A percentile compares a stretch with the other conserved stretches of the same genome.
Evolutionary conservation across 2,797 vertebrate species (phyloP).

Genomic region (Eidolon dupreanum): DNA sequence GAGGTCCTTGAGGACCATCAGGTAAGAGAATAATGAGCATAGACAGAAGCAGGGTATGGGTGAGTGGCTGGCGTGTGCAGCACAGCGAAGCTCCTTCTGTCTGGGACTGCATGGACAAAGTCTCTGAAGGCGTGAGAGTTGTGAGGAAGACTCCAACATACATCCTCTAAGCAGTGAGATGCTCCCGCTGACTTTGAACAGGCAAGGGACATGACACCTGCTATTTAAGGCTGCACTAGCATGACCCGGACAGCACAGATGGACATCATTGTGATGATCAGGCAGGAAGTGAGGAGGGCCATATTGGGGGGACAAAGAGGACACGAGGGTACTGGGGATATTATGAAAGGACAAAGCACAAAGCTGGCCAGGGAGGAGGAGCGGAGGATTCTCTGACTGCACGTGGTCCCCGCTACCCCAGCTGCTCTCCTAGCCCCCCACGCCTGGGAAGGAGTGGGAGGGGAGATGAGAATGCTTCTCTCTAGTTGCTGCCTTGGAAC

Average conservation of each 20-base stretch:
- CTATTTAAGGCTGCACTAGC: neutral
- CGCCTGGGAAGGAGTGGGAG: fast-evolving
- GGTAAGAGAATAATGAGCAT: neutral
- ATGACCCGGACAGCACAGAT: neutral
- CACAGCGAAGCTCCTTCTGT: neutral
- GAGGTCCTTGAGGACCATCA: neutral
- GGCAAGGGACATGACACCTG: neutral
- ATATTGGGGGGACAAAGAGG: neutral
- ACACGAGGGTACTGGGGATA: neutral
- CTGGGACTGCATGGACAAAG: neutral
- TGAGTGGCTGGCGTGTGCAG: fast-evolving
- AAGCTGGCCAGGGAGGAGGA: neutral
- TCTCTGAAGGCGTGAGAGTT: neutral
- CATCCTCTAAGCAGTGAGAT: neutral
- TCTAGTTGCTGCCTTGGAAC: neutral
- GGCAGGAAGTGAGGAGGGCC: neutral
- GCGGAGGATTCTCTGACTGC: neutral
- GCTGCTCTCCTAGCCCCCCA: neutral
- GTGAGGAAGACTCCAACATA: neutral
- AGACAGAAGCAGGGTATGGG: neutral
- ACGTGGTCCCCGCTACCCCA: fast-evolving
- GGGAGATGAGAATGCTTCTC: neutral
- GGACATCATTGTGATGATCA: neutral
- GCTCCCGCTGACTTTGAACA: neutral
- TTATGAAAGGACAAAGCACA: neutral